Evolutionary conservation across 2,113 vertebrate species (phyloP), one percentile per base, ranked within the genome.

Genomic region (Pithys albifrons): DNA sequence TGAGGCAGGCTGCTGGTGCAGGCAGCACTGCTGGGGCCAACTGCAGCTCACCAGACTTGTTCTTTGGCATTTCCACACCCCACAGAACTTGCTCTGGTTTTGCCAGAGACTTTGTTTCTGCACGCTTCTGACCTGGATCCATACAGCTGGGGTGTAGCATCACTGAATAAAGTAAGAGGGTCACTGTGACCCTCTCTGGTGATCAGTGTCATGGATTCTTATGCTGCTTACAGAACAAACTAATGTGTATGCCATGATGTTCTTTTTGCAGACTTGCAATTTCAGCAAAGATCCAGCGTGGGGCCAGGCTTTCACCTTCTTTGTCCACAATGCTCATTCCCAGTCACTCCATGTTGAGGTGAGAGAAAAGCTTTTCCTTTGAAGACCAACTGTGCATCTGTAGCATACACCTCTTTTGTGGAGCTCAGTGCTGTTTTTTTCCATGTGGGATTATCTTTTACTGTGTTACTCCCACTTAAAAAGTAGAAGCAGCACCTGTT

Each of bases 271-370:
- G 99, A 98, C 98, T 29, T 98, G 96, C 51, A 98, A 95, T 86
- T 97, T 97, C 72, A 98, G 97, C 79, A 99, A 98, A 97, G 98
- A 99, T 97, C 99, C 99, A 0, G 97, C 95, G 2, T 99, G 98
- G 98, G 98, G 98, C 95, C 98, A 99, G 87, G 98, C 97, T 51
- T 99, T 99, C 97, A 98, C 98, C 49, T 99, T 99, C 97, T 99
- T 99, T 62, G 98, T 99, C 41, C 97, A 98, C 61, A 97, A 76
- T 25, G 92, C 99, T 82, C 95, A 97, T 54, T 97, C 96, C 8
- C 98, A 99, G 96, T 98, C 98, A 35, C 98, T 99, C 28, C 95
- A 79, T 3, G 19, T 99, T 61, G 98, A 99, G 99, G 99, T 99
- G 55, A 97, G 96, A 91, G 93, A 62, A 92, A 35, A 84, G 45